Evolutionary conservation across 1,140 invertebrate species (phyloP).

Genomic region (Planococcus citri): DNA sequence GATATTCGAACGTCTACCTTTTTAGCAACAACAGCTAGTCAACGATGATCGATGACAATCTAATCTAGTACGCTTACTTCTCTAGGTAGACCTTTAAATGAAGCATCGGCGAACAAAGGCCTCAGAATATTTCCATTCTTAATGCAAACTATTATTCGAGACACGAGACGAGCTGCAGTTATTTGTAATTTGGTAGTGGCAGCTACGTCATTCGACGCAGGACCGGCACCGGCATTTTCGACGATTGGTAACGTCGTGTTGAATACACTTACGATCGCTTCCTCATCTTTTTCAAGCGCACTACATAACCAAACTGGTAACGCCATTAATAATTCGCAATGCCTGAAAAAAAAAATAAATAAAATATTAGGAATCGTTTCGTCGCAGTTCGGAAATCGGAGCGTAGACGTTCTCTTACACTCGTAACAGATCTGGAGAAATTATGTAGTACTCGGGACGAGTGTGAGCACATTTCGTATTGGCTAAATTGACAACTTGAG

Average conservation of each 20-base stretch:
- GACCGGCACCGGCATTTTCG: background rate
- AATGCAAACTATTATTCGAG: background rate
- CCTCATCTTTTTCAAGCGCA: background rate
- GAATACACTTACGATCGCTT: background rate
- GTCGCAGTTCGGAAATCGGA: too few relatives aligned
- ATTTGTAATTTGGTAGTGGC: background rate
- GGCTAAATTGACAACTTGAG: background rate
- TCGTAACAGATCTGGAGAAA: background rate
- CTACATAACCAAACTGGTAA: conserved; percentile 45
- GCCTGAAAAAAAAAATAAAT: conserved; percentile 35
- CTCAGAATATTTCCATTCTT: background rate
- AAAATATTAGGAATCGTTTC: background rate
- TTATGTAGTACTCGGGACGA: background rate
- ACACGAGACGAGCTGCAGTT: background rate
- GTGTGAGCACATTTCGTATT: background rate
- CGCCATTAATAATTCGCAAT: conserved; percentile 52
- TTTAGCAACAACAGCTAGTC: too few relatives aligned
- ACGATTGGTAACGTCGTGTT: background rate
- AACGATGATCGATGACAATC: too few relatives aligned
- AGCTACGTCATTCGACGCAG: background rate
- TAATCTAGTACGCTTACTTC: too few relatives aligned
- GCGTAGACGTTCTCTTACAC: too few relatives aligned
- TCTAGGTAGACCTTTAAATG: background rate
- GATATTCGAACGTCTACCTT: too few relatives aligned
- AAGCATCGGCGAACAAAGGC: background rate